These are phyloP conservation scores for Nasonia oneida DNA, from an alignment of 2,888 invertebrate genomes.

Conservation along the genomic window DNA sequence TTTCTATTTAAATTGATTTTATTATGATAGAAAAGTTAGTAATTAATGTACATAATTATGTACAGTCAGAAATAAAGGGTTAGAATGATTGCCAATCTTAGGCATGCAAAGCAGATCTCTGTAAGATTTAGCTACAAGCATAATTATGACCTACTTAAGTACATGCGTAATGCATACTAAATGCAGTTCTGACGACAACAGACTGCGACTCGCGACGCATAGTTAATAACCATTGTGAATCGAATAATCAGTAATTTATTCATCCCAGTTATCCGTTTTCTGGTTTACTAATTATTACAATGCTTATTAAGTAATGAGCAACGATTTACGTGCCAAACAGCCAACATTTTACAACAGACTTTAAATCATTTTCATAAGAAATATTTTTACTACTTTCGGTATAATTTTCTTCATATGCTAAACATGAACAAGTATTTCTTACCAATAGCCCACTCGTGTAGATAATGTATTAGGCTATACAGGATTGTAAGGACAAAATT, in stretches of 20 bases:
- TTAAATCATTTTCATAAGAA: neutral
- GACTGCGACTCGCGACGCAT: neutral
- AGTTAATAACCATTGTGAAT: slow-evolving; percentile 14
- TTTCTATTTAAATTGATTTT: slow-evolving; percentile 24
- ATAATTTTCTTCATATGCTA: slow-evolving; percentile 9
- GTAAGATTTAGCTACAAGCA: slow-evolving; percentile 20
- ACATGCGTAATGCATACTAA: slow-evolving; percentile 13
- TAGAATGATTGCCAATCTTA: slow-evolving; percentile 25
- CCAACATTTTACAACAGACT: neutral
- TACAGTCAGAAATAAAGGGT: slow-evolving; percentile 31
- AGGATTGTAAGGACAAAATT: slow-evolving; percentile 45
- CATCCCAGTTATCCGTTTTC: neutral
- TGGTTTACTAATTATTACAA: neutral
- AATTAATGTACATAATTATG: neutral
- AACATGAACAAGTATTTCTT: neutral
- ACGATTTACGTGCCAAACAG: slow-evolving; percentile 34
- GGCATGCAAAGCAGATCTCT: neutral
- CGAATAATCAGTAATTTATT: slow-evolving; percentile 8
- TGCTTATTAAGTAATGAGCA: neutral
- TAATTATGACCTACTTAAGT: slow-evolving; percentile 6
- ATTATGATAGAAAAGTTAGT: neutral
- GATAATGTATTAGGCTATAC: slow-evolving; percentile 34
- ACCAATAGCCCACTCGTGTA: slow-evolving; percentile 31
- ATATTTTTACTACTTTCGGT: slow-evolving; percentile 11
- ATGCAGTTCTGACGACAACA: neutral